Conservation (phyloP, 2,113 vertebrate genomes). For the Syrmaticus mikado region DNA sequence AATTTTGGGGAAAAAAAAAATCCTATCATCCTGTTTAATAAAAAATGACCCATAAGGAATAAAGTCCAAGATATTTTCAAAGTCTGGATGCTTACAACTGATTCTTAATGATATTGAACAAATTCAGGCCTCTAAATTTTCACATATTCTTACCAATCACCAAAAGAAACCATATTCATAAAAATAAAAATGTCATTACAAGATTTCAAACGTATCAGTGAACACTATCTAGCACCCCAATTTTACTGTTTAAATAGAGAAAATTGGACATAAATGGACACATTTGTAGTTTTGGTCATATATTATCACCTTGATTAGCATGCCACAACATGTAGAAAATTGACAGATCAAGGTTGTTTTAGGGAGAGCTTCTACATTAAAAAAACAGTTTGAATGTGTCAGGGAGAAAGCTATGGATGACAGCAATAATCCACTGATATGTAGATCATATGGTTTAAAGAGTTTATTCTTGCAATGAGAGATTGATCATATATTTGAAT, state of each 20-base stretch:
- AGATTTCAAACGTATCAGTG: neutral
- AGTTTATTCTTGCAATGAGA: neutral
- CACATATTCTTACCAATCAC: neutral
- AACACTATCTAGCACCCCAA: neutral
- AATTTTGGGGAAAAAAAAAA: neutral
- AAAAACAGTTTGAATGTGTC: neutral
- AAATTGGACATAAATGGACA: neutral
- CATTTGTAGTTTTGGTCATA: neutral
- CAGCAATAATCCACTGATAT: neutral
- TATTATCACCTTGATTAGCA: neutral
- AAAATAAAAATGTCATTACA: neutral
- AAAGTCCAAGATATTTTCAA: neutral
- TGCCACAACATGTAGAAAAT: neutral
- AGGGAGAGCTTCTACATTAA: neutral
- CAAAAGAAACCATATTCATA: neutral
- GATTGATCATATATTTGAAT: neutral
- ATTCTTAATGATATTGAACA: neutral
- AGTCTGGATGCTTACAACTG: neutral
- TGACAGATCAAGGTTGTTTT: neutral
- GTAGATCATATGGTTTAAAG: neutral
- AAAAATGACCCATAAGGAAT: neutral
- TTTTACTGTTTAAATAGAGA: neutral
- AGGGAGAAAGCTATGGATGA: neutral
- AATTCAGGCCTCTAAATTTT: neutral
- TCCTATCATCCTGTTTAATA: neutral